phyloP scores from a whole-genome alignment of 2,888 invertebrate species.

The Antheraea assamensis region DNA sequence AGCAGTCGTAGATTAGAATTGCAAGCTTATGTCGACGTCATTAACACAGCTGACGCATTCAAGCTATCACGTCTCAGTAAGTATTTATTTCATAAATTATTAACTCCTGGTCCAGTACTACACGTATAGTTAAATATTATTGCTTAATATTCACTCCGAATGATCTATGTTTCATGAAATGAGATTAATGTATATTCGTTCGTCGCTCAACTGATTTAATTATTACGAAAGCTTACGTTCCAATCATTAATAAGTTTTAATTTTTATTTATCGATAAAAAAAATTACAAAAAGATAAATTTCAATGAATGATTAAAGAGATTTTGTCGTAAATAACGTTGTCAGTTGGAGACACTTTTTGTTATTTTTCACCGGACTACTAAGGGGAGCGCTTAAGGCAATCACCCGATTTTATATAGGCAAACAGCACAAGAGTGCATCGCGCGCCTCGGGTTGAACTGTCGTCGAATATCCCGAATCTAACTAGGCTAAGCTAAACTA shows the following conservation, averaged over 20 bases:
- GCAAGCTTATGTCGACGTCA: conserved; percentile 94
- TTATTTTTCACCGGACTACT: too few relatives aligned
- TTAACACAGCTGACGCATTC: conserved; percentile 96
- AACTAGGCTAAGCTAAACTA: too few relatives aligned
- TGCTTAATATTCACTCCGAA: too few relatives aligned
- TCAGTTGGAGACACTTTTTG: too few relatives aligned
- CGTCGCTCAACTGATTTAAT: not conserved
- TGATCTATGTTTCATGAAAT: too few relatives aligned
- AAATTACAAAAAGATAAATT: not conserved
- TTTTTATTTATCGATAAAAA: not conserved
- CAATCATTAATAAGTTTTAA: not conserved
- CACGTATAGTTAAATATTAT: too few relatives aligned
- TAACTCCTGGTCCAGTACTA: not conserved
- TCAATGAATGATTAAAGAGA: not conserved
- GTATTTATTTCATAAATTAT: conserved; percentile 64
- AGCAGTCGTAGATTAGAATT: conserved; percentile 91
- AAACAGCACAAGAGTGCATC: too few relatives aligned
- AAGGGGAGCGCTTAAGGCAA: too few relatives aligned
- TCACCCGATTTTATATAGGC: too few relatives aligned
- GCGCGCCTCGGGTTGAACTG: too few relatives aligned
- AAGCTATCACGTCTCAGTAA: conserved; percentile 95
- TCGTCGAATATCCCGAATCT: too few relatives aligned
- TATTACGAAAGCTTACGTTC: not conserved
- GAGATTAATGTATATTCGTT: not conserved
- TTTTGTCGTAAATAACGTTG: too few relatives aligned